phyloP scores from a whole-genome alignment of 2,797 vertebrate genomes.

The Melopsittacus undulatus region DNA sequence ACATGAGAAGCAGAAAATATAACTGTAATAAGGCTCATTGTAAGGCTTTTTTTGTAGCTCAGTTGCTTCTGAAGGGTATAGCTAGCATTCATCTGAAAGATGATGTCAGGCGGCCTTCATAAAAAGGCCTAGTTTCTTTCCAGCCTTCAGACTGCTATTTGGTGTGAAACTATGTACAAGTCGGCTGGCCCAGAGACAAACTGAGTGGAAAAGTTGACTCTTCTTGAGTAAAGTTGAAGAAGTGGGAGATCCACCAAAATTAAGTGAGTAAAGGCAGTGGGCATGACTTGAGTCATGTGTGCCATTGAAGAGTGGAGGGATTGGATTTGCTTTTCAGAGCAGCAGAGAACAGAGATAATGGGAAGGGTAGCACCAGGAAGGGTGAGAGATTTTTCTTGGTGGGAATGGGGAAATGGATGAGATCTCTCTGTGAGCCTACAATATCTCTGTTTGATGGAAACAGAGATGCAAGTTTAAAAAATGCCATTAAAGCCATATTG shows the following conservation, averaged over 20 bases:
- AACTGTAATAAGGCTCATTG: neutral
- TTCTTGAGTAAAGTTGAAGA: neutral
- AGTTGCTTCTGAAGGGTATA: neutral
- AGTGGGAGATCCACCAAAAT: neutral
- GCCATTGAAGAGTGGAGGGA: neutral
- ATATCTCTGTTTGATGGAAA: neutral
- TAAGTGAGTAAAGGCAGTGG: neutral
- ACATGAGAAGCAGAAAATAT: neutral
- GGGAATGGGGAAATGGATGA: neutral
- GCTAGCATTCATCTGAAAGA: neutral
- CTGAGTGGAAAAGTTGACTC: neutral
- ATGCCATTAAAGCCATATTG: neutral
- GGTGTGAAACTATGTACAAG: neutral
- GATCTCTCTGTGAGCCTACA: neutral
- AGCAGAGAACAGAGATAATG: neutral
- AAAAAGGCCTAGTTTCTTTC: neutral
- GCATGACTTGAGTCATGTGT: neutral
- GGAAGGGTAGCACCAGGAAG: neutral
- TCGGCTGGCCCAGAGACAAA: neutral
- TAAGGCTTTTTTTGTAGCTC: neutral
- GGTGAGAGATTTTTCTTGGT: neutral
- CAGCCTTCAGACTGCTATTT: neutral
- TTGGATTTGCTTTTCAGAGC: neutral
- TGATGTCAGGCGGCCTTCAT: neutral
- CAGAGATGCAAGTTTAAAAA: neutral